A percentile compares a stretch with the other conserved stretches of the same genome.
phyloP scores from a whole-genome alignment of 2,888 invertebrate genomes.

The Stratiomys singularior region DNA sequence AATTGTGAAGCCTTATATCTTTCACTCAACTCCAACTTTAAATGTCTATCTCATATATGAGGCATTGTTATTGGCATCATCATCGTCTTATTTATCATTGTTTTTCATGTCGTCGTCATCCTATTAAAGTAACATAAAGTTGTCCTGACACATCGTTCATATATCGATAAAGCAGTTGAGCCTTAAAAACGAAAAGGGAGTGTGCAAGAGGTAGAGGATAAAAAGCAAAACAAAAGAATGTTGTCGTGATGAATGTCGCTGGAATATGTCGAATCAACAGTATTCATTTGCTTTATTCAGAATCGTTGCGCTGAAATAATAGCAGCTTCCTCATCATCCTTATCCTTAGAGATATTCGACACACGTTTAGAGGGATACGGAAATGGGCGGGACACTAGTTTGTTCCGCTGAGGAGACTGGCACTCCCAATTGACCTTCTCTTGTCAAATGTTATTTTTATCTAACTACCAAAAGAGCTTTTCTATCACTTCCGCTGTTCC shows the following conservation, averaged over 20 bases:
- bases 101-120: background rate
- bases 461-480: slow-evolving; percentile 8
- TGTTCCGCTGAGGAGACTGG: background rate
- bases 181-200: too few species aligned
- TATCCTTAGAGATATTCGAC: background rate
- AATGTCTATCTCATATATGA: background rate
- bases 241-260: slow-evolving; percentile 29
- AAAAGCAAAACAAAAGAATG: background rate
- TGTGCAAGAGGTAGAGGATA: too few species aligned
- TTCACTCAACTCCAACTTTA: background rate
- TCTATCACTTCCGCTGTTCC: background rate
- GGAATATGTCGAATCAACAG: slow-evolving; percentile 31
- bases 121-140: background rate
- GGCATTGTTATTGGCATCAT: background rate
- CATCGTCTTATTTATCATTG: background rate
- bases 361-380: background rate
- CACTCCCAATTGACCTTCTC: too few species aligned
- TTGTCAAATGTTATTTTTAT: background rate
- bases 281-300: background rate
- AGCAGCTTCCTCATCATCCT: slow-evolving; percentile 17
- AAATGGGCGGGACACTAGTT: background rate
- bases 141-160: background rate
- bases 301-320: slow-evolving; percentile 31
- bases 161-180: background rate
- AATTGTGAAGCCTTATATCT: slow-evolving; percentile 4